Conservation (phyloP, 2,888 invertebrate species). For the Dynastes hyllus region DNA sequence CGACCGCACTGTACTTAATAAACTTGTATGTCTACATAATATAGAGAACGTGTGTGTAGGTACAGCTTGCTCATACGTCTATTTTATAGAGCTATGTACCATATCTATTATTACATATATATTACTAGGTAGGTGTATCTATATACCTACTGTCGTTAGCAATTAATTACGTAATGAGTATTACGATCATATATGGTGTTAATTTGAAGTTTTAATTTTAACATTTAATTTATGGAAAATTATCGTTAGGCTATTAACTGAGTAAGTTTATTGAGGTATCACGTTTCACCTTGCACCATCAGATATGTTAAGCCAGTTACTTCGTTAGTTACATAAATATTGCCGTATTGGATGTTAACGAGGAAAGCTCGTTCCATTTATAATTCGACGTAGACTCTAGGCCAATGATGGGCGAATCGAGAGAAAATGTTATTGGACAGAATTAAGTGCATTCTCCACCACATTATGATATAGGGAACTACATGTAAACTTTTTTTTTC, state of each 20-base stretch:
- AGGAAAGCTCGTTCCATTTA: not conserved
- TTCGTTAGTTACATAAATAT: constrained; percentile 6
- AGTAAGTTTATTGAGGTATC: constrained; percentile 13
- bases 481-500: no score
- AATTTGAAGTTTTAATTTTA: constrained; percentile 41
- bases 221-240: constrained; percentile 32
- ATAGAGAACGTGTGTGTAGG: constrained; percentile 8
- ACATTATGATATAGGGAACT: no score
- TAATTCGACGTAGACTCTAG: no score
- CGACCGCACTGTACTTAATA: constrained; percentile 13
- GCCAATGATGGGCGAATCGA: no score
- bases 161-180: constrained; percentile 46
- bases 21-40: not conserved
- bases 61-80: not conserved
- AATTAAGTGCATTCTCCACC: no score
- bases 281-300: constrained; percentile 21
- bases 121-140: not conserved
- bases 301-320: constrained; percentile 30
- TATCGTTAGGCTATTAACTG: constrained; percentile 21
- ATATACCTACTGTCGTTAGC: constrained; percentile 19
- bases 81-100: not conserved
- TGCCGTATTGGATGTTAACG: constrained; percentile 11
- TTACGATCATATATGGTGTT: constrained; percentile 45
- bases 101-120: constrained; percentile 6
- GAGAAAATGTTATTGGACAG: no score